Base-by-base conservation (phyloP, 2,797 vertebrate species). In the Urophycis tenuis region DNA sequence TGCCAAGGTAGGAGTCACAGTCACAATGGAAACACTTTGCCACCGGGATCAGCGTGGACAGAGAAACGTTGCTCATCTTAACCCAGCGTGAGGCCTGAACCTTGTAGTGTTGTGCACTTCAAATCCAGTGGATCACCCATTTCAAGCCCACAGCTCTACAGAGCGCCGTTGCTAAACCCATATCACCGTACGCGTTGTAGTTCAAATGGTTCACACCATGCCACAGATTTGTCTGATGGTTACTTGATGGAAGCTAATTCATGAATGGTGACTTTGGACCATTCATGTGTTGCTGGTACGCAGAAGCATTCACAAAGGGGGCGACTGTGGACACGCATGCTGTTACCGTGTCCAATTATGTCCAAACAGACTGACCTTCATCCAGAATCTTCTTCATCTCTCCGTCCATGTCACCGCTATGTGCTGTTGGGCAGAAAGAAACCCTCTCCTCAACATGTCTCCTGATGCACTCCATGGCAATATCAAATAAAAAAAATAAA, bases 331-430 rank as follows among this genome's bases (percentile, higher is more conserved):
- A 11, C 29, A 53, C n/a, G 19, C 60, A 75, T 5, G 45, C 60
- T 67, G 25, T 67, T 67, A 10, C 25, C 60, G 11, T 29, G n/a
- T 29, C 60, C 14, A 2, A 67, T 67, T 9, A 5, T 29, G 14
- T 75, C 10, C 11, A 32, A 22, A 72, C 17, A 81, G 76, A 93
- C 95, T 92, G 74, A 98, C 96, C 95, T 94, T 94, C 89, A 80
- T 93, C 90, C 77, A 92, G 72, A 15, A 93, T 81, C 84, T 83
- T 92, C 80, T 91, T 92, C 32, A 95, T 86, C 72, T 94, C 91
- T 77, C 85, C 82, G 3, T 89, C 93, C 45, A 87, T 76, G 49
- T 88, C 87, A 72, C 86, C 85, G 82, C 87, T 85, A 32, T 83
- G 81, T 8, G 70, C 91, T 93, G 82, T 49, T 64, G 60, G 72